Evolutionary conservation across 2,888 invertebrate species (phyloP), one percentile per base, ranked within the genome.

Genomic region (Parochlus steinenii): DNA sequence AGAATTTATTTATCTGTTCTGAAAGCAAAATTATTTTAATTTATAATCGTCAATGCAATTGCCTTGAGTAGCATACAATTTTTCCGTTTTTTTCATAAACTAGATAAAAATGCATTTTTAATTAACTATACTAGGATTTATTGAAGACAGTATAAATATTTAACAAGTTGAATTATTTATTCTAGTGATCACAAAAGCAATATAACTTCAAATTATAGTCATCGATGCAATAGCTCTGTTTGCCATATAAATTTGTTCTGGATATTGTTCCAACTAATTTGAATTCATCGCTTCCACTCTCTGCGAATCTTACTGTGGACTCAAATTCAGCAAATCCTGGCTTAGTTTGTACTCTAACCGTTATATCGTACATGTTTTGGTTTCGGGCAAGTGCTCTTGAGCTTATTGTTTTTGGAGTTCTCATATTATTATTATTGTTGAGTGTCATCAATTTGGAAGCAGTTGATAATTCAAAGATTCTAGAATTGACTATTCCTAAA

Each of bases 221-320:
- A 17, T 36, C 30, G 7, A 36, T 24, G 36, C 36, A 36, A 12
- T n/a, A n/a, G n/a, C n/a, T n/a, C n/a, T 30, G 30, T 30, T 36
- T 36, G 8, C 30, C 30, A 20, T 36, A 36, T 5, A 24, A 24
- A 14, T 18, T 30, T 12, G 30, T 29, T 33, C 85, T 65, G 51
- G 81, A 81, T 30, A 82, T 66, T 19, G 78, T 71, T 14, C 85
- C 86, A 3, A 53, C 55, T 6, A 54, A 42, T 12, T 47, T 36
- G 10, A 27, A 23, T 27, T 31, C 31, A 31, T 37, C 37, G n/a
- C 27, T 31, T 22, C 23, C 23, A 27, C 26, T 37, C 27, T 37
- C 31, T 14, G 28, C 31, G n/a, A 31, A 20, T 23, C 51, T 43
- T 1, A 64, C 49, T 1, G 62, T 62, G 2, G 57, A 59, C 46